phyloP scores from a whole-genome alignment of 2,888 invertebrate species.

The Allophyes oxyacanthae region DNA sequence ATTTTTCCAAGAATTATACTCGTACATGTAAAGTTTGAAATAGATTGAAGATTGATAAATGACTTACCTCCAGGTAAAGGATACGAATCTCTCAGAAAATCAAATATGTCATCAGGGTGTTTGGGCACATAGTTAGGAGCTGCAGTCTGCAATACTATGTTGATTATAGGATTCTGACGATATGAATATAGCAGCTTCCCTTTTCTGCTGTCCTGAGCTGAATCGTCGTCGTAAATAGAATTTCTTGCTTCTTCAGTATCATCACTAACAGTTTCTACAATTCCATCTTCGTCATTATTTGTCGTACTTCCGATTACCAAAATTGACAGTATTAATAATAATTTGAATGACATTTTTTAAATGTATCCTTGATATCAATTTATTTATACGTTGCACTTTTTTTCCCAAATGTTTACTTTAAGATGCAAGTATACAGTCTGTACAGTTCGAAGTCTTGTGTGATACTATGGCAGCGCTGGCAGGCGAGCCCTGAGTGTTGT shows the following conservation, averaged over 20 bases:
- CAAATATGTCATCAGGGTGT: constrained; percentile 67
- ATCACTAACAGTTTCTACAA: constrained; percentile 38
- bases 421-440: constrained; percentile 13
- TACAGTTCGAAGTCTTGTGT: constrained; percentile 17
- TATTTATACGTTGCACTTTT: constrained; percentile 10
- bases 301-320: constrained; percentile 16
- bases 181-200: constrained; percentile 60
- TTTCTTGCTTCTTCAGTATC: constrained; percentile 9
- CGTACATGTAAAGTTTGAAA: neutral
- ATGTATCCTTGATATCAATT: neutral
- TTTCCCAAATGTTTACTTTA: too few species aligned
- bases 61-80: constrained; percentile 76
- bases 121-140: constrained; percentile 58
- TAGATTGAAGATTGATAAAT: neutral
- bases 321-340: constrained; percentile 26
- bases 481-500: constrained; percentile 11
- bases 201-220: constrained; percentile 35
- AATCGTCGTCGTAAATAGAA: constrained; percentile 7
- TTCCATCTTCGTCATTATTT: constrained; percentile 33
- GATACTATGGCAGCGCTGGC: constrained; percentile 14
- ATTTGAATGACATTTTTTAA: constrained; percentile 32
- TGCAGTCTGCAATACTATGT: constrained; percentile 65
- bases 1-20: too few species aligned
- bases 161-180: constrained; percentile 64
- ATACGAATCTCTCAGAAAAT: constrained; percentile 75